Evolutionary conservation across 2,797 vertebrate genomes (phyloP).

Genomic region (Tadarida brasiliensis): DNA sequence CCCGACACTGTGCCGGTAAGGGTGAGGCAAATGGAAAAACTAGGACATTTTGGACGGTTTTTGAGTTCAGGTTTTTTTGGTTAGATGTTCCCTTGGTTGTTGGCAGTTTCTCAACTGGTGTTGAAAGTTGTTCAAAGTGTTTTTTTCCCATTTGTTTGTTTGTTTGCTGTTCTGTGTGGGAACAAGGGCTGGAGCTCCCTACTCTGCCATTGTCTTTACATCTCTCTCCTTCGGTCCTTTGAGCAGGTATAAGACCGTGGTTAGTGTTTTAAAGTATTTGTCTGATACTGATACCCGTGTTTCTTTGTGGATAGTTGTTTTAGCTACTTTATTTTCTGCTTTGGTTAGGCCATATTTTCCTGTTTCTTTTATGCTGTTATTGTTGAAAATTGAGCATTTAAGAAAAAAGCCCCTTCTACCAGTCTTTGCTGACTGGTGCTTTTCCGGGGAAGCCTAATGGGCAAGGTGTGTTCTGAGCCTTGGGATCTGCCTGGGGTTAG

Average conservation of each 20-base stretch:
- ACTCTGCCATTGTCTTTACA: rapidly evolving
- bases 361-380: not conserved
- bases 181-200: not conserved
- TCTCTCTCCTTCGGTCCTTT: not conserved
- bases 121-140: not conserved
- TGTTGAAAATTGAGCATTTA: not conserved
- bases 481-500: not conserved
- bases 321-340: not conserved
- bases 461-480: not conserved
- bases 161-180: not conserved
- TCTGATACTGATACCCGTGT: not conserved
- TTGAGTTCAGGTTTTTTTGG: not conserved
- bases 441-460: not conserved
- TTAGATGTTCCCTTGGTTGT: not conserved
- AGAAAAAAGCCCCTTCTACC: not conserved
- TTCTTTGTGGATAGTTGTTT: not conserved
- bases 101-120: not conserved
- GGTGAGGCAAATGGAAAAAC: no score
- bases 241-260: not conserved
- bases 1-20: not conserved
- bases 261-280: not conserved
- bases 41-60: not conserved
- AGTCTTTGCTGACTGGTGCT: not conserved
- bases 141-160: not conserved
- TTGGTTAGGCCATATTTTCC: not conserved